Base-by-base conservation (phyloP, 2,797 vertebrate genomes). In the Hybognathus amarus region DNA sequence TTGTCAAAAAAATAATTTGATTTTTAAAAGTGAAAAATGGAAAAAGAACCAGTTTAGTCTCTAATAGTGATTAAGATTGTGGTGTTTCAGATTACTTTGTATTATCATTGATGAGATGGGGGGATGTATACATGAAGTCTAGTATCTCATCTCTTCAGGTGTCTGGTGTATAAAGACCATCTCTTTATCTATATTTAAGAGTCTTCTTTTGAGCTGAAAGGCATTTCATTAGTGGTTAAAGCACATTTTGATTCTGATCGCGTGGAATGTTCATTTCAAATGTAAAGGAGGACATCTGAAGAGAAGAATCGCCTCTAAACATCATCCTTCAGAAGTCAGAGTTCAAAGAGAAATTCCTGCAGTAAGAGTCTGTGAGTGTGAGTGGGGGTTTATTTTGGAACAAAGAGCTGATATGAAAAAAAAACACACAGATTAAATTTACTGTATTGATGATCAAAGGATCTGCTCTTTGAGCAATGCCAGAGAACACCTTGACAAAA, bases 281-380 rank as follows among this genome's bases (percentile, higher is more conserved):
- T 47, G 18, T 12, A 71, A 64, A 30, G 20, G 79, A 33, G 56
- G 40, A 63, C 27, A 71, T 73, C 8, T 18, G 20, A 64, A 33
- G 40, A 71, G 67, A 59, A 61, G 13, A 73, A 36, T 47, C 24
- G 2, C 20, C 79, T 56, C 18, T 30, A 42, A 59, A 63, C 54
- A 80, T 45, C 30, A 75, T 63, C 6, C 9, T 54, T 82, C 10
- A 30, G 33, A 54, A 52, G 61, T 66, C 15, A n/a, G 27, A 30
- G 45, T 74, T 82, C 80, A 82, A 67, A 82, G 80, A 64, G 33
- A 75, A 66, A 74, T 17, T 36, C 40, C 6, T 11, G 36, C 79
- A n/a, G 56, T 20, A 77, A n/a, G 63, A 79, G 22, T 70, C 9
- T 50, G 69, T 2, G 40, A 30, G 40, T 61, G 27, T 15, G 13